A percentile compares a stretch with the other conserved stretches of the same genome.
Evolutionary conservation across 2,888 invertebrate genomes (phyloP).

Genomic region (Volucella bombylans): DNA sequence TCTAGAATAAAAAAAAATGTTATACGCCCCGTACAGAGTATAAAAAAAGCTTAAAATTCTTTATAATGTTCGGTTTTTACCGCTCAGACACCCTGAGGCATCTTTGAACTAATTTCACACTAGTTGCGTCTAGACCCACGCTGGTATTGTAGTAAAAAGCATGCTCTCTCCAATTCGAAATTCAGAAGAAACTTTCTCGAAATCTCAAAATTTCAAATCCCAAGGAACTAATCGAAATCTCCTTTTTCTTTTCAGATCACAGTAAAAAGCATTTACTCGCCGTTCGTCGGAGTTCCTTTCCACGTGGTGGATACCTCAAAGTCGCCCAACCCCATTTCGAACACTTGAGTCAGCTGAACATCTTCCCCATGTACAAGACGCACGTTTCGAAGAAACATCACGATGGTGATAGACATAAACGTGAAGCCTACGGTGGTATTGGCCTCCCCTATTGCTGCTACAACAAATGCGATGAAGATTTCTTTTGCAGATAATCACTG

Average conservation of each 20-base stretch:
- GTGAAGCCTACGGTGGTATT: slow-evolving; percentile 76
- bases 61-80: too few species aligned
- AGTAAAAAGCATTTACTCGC: slow-evolving; percentile 75
- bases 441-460: slow-evolving; percentile 80
- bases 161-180: not conserved
- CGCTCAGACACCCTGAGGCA: too few species aligned
- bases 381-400: slow-evolving; percentile 73
- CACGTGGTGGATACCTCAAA: slow-evolving; percentile 80
- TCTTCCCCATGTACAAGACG: slow-evolving; percentile 79
- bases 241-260: slow-evolving; percentile 76
- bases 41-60: not conserved
- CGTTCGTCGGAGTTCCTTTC: slow-evolving; percentile 79
- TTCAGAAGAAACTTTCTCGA: not conserved
- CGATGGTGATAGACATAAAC: slow-evolving; percentile 77
- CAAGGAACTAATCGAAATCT: not conserved
- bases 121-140: too few species aligned
- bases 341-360: slow-evolving; percentile 77
- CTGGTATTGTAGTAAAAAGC: too few species aligned
- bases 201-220: not conserved
- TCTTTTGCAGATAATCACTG: slow-evolving; percentile 78
- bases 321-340: slow-evolving; percentile 78
- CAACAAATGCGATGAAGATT: slow-evolving; percentile 79
- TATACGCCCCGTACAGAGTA: slow-evolving; percentile 33
- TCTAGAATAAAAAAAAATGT: slow-evolving; percentile 9
- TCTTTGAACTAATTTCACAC: too few species aligned